Conservation (phyloP, 2,113 vertebrate species). For the Microtus pennsylvanicus region DNA sequence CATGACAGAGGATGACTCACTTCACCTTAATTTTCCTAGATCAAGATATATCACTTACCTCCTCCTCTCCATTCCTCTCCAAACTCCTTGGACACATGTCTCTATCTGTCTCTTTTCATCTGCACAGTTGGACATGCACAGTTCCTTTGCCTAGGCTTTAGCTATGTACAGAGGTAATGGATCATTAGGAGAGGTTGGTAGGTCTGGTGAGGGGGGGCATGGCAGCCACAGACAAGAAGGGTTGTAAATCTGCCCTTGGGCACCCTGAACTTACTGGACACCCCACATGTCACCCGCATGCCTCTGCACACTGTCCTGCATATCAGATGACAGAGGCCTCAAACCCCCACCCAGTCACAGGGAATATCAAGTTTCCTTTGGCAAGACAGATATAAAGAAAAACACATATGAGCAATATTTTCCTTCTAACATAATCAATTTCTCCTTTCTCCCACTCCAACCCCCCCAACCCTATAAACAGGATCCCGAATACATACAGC, state of each 20-base stretch:
- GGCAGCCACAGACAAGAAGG: conserved; percentile 39
- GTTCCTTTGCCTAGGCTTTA: conserved; percentile 45
- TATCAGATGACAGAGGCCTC: conserved; percentile 85
- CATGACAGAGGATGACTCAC: conserved; percentile 83
- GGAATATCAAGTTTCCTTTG: conserved; percentile 94
- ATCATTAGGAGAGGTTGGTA: conserved; percentile 66
- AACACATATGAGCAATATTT: conserved; percentile 80
- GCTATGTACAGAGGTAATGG: conserved; percentile 65
- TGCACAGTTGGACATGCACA: neutral
- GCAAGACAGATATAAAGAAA: conserved; percentile 91
- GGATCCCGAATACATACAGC: conserved; percentile 87
- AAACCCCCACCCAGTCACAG: conserved; percentile 85
- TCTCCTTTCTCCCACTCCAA: conserved; percentile 74
- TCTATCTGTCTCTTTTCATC: conserved; percentile 51
- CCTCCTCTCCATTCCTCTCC: conserved; percentile 30
- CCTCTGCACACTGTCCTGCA: conserved; percentile 77
- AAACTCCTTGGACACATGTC: conserved; percentile 38
- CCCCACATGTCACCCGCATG: conserved; percentile 77
- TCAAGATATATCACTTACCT: conserved; percentile 68
- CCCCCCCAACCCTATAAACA: conserved; percentile 87
- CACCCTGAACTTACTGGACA: conserved; percentile 75
- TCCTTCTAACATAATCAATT: conserved; percentile 86
- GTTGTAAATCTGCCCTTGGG: conserved; percentile 66
- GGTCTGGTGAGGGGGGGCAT: neutral
- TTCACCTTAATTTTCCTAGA: conserved; percentile 80